Evolutionary conservation across 2,888 invertebrate genomes (phyloP), one percentile per base, ranked within the genome.

Genomic region (Criorhina ranunculi): DNA sequence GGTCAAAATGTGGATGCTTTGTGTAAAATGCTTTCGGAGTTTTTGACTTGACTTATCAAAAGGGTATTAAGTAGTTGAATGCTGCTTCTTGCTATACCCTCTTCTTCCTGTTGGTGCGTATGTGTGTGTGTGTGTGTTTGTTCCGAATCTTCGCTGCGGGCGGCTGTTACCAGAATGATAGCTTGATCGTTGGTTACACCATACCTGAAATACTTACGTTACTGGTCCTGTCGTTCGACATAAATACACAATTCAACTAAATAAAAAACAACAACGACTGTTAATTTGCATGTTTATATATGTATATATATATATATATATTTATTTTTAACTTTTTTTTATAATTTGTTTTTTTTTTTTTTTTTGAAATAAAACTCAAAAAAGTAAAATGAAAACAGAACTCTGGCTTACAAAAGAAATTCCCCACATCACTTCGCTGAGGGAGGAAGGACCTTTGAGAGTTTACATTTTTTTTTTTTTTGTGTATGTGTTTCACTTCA

Each of bases 131-230:
- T 11, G 19, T 60, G 12, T 66, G n/a, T 62, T 44, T 55, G 11
- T 46, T 51, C 6, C 19, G 8, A 55, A 17, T 55, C 31, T 42
- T 49, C 19, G 49, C 51, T 78, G 35, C 31, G 66, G 51, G 55
- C 59, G 59, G 35, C 33, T 59, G 60, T 49, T 75, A 51, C 31
- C 17, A 15, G 53, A 59, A 44, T 44, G 70, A 51, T 69, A 64
- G 33, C 44, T 35, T 59, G 49, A 62, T 67, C 60, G 53, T 70
- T 44, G 40, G 37, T 59, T 37, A 42, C 51, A 76, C 51, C 55
- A 17, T 88, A 88, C 88, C 89, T 89, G 88, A 86, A 88, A 88
- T 90, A 89, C 89, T 89, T 79, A 79, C 79, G n/a, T 12, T 8
- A 11, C 12, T 19, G 12, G 24, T 15, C 17, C 8, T 35, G 42